Conservation (phyloP, 2,888 invertebrate genomes). For the Agrochola lychnidis region DNA sequence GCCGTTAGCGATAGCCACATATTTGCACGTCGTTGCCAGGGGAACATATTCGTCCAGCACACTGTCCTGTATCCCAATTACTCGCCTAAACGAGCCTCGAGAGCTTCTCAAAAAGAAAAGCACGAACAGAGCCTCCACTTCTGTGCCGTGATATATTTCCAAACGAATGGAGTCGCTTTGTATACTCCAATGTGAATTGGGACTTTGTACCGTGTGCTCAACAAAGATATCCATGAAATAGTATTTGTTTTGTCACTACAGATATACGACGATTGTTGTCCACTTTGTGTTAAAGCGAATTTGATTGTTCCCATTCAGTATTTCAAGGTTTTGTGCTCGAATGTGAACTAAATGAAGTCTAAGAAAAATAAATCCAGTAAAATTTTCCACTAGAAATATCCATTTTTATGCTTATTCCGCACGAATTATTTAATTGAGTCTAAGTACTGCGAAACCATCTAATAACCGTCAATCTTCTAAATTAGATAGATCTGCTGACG, state of each 20-base stretch:
- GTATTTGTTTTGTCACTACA: slow-evolving; percentile 67
- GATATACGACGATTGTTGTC: slow-evolving; percentile 52
- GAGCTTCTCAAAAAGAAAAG: slow-evolving; percentile 68
- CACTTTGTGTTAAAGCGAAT: slow-evolving; percentile 38
- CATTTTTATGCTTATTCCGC: slow-evolving; percentile 31
- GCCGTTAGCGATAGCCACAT: slow-evolving; percentile 65
- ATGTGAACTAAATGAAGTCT: background rate
- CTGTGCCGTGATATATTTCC: slow-evolving; percentile 70
- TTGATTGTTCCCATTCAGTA: slow-evolving; percentile 28
- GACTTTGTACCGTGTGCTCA: slow-evolving; percentile 68
- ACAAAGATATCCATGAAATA: slow-evolving; percentile 71
- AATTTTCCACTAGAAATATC: background rate
- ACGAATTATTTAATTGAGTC: slow-evolving; percentile 40
- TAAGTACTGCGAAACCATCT: slow-evolving; percentile 40
- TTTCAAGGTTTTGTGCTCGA: background rate
- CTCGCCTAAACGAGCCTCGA: slow-evolving; percentile 69
- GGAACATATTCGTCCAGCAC: slow-evolving; percentile 57
- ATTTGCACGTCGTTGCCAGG: slow-evolving; percentile 67
- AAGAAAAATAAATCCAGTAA: background rate
- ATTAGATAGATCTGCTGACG: slow-evolving; percentile 52
- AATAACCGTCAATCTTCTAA: slow-evolving; percentile 52
- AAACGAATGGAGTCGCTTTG: slow-evolving; percentile 70
- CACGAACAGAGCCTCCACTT: slow-evolving; percentile 52
- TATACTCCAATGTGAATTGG: slow-evolving; percentile 63
- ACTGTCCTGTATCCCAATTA: slow-evolving; percentile 70